phyloP scores from a whole-genome alignment of 2,797 vertebrate species.

The Eidolon dupreanum region DNA sequence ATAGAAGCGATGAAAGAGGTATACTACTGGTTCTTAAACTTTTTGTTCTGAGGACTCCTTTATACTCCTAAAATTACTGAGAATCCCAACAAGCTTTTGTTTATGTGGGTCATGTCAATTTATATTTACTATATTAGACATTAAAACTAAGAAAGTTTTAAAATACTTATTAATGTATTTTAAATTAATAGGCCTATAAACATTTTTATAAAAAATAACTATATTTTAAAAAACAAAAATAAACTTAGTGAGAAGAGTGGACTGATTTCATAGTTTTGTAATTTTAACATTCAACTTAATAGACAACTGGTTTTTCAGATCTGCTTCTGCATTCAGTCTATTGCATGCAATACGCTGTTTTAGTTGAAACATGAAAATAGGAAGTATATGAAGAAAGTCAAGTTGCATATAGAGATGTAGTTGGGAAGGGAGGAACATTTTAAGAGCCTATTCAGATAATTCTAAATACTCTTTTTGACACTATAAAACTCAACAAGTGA shows the following conservation, averaged over 20 bases:
- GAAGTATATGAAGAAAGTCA: slow-evolving; percentile 14
- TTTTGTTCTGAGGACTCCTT: background rate
- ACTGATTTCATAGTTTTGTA: slow-evolving; percentile 3
- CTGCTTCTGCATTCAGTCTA: background rate
- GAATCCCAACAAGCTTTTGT: background rate
- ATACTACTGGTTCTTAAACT: background rate
- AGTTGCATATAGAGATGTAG: background rate
- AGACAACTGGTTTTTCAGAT: background rate
- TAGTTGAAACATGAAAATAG: background rate
- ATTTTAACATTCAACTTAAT: background rate
- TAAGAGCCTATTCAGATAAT: slow-evolving; percentile 5
- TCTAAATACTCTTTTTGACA: slow-evolving; percentile 38
- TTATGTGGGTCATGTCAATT: background rate
- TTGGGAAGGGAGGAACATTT: background rate
- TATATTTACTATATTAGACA: slow-evolving; percentile 18
- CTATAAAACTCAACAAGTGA: background rate
- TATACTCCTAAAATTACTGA: background rate
- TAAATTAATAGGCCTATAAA: slow-evolving; percentile 38
- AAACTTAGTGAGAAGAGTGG: background rate
- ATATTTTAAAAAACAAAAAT: slow-evolving; percentile 19
- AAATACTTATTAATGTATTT: background rate
- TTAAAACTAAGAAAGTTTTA: background rate
- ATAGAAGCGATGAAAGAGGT: background rate
- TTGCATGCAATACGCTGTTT: background rate
- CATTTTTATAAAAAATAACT: background rate